Percentiles rank a stretch among this genome's conserved stretches.
phyloP scores from a whole-genome alignment of 2,888 invertebrate species.

The Aphidoletes aphidimyza region DNA sequence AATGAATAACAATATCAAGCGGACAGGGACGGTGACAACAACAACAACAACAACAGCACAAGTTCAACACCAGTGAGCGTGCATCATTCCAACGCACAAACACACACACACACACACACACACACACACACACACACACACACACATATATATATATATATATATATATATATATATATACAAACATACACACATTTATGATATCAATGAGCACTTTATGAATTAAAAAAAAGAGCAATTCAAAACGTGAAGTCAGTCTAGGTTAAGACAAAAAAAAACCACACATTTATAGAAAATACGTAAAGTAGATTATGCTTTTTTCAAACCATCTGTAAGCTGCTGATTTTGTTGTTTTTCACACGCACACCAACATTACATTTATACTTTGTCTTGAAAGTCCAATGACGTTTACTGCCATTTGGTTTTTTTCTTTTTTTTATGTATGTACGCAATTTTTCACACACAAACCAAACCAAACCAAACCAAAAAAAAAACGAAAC shows the following conservation, averaged over 20 bases:
- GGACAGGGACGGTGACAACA: not conserved
- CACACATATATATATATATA: too few relatives aligned
- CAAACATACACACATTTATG: not conserved
- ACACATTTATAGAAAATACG: not conserved
- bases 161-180: too few relatives aligned
- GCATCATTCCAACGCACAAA: conserved; percentile 23
- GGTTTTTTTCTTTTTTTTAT: not conserved
- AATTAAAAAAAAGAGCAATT: not conserved
- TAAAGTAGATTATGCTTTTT: conserved; percentile 23
- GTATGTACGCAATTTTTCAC: conserved; percentile 31
- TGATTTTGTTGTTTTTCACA: conserved; percentile 14
- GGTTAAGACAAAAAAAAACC: not conserved
- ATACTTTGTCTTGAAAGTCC: not conserved
- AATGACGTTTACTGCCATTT: conserved; percentile 35
- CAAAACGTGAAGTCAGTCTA: too few relatives aligned
- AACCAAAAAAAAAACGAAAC: not conserved
- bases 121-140: too few relatives aligned
- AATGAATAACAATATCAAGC: not conserved
- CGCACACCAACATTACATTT: not conserved
- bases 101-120: too few relatives aligned
- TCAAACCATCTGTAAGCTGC: conserved; percentile 1
- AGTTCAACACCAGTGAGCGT: not conserved
- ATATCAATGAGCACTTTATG: not conserved
- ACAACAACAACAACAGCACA: not conserved
- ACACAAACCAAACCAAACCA: not conserved